Evolutionary conservation across 2,113 vertebrate species (phyloP).

Genomic region (Tor tambroides): DNA sequence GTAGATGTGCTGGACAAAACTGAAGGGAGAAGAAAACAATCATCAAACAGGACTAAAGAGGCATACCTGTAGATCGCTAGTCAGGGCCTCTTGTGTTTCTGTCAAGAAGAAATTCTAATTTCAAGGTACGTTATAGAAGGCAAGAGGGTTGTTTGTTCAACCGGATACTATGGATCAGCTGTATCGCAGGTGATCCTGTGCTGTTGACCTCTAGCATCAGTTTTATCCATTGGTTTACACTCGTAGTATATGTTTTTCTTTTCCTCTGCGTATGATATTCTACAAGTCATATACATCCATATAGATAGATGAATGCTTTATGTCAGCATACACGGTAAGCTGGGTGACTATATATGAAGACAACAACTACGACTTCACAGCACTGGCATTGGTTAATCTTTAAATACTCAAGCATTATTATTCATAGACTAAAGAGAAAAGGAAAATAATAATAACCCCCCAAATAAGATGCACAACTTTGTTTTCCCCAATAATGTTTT

Average conservation of each 20-base stretch:
- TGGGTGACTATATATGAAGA: constrained; percentile 98
- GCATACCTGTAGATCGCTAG: constrained; percentile 34
- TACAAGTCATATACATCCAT: constrained; percentile 86
- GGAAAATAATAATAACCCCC: constrained; percentile 70
- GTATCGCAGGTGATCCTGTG: constrained; percentile 60
- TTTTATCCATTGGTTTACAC: constrained; percentile 77
- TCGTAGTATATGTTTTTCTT: constrained; percentile 69
- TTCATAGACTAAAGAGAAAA: constrained; percentile 71
- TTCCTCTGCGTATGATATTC: constrained; percentile 82
- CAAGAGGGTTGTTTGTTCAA: constrained; percentile 63
- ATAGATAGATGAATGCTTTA: constrained; percentile 88
- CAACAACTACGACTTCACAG: constrained; percentile 98
- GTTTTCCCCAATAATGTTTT: constrained; percentile 70
- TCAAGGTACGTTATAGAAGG: constrained; percentile 73
- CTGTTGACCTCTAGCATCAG: constrained; percentile 82
- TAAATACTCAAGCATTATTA: constrained; percentile 94
- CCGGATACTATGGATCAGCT: background rate
- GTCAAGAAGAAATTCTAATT: constrained; percentile 67
- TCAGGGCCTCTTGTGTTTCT: background rate
- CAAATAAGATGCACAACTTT: constrained; percentile 80
- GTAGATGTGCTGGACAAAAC: constrained; percentile 86
- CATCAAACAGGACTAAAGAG: constrained; percentile 73
- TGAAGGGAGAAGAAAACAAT: constrained; percentile 70
- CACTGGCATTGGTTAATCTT: constrained; percentile 94
- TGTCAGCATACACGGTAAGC: constrained; percentile 89